Evolutionary conservation across 2,888 invertebrate genomes (phyloP).

Genomic region (Drosophila leonis): DNA sequence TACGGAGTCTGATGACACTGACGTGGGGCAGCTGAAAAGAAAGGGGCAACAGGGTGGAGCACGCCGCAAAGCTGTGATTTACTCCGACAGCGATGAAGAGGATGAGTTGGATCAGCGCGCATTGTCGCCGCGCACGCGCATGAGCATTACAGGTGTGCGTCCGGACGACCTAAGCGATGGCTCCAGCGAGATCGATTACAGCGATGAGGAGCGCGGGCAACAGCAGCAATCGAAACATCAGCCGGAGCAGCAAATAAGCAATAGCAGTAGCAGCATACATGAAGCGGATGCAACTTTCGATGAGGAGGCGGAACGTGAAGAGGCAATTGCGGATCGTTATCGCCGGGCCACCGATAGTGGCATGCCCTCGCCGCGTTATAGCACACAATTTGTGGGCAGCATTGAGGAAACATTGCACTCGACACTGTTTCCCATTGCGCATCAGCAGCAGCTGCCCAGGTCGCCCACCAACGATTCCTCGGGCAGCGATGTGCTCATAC

Average conservation of each 20-base stretch:
- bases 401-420: slow-evolving; percentile 76
- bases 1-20: slow-evolving; percentile 19
- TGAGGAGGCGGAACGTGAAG: slow-evolving; percentile 4
- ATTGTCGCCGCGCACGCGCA: slow-evolving; percentile 83
- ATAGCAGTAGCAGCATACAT: not conserved
- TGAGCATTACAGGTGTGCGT: slow-evolving; percentile 84
- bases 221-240: not conserved
- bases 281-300: slow-evolving; percentile 1
- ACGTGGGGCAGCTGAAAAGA: not conserved
- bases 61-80: slow-evolving; percentile 26
- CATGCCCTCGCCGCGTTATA: slow-evolving; percentile 66
- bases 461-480: slow-evolving; percentile 40
- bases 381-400: slow-evolving; percentile 65
- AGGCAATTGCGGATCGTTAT: slow-evolving; percentile 15
- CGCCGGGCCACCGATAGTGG: slow-evolving; percentile 7
- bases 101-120: slow-evolving; percentile 73
- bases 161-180: slow-evolving; percentile 75
- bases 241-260: not conserved
- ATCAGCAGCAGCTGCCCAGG: slow-evolving; percentile 2
- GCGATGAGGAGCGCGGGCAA: slow-evolving; percentile 58
- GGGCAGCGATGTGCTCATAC: slow-evolving; percentile 72
- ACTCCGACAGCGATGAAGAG: slow-evolving; percentile 70
- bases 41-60: not conserved
- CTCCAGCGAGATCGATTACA: slow-evolving; percentile 82
- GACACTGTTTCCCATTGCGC: slow-evolving; percentile 55